These are phyloP conservation scores for Deilephila elpenor DNA, from an alignment of 2,888 invertebrate species.

Conservation along the genomic window DNA sequence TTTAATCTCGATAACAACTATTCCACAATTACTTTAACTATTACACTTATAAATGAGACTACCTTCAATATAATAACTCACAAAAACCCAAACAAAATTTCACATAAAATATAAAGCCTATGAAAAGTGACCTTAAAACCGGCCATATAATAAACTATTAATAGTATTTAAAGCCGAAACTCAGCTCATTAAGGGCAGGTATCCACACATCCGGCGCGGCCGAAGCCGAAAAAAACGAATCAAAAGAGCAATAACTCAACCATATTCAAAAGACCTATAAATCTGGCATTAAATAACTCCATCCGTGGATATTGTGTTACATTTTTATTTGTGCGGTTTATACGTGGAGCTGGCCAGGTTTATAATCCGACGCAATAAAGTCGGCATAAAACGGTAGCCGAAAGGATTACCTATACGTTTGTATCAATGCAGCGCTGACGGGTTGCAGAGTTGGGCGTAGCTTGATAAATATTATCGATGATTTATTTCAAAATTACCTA, in stretches of 20 bases:
- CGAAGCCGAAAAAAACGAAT: conserved; percentile 27
- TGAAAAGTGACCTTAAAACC: conserved; percentile 23
- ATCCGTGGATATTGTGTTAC: conserved; percentile 53
- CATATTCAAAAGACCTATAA: conserved; percentile 66
- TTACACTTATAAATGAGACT: background rate
- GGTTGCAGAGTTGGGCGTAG: conserved; percentile 49
- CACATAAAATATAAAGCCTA: conserved; percentile 18
- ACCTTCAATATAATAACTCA: conserved; percentile 2
- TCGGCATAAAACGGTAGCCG: conserved; percentile 77
- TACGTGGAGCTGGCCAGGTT: conserved; percentile 34
- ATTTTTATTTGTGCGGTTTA: conserved; percentile 33
- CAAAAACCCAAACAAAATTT: conserved; percentile 21
- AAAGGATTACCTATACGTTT: conserved; percentile 74
- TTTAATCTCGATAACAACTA: too few relatives aligned
- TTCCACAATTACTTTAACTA: background rate
- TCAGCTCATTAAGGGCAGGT: conserved; percentile 33
- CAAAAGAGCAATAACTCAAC: conserved; percentile 39
- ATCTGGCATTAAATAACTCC: conserved; percentile 73
- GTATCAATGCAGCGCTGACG: conserved; percentile 70
- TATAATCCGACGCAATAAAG: conserved; percentile 69
- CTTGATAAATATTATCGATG: conserved; percentile 31
- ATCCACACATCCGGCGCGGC: conserved; percentile 47
- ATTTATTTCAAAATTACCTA: background rate
- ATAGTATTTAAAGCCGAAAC: conserved; percentile 31
- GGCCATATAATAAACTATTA: conserved; percentile 32